Conservation (phyloP, 2,888 invertebrate species). For the Hetaerina titia region DNA sequence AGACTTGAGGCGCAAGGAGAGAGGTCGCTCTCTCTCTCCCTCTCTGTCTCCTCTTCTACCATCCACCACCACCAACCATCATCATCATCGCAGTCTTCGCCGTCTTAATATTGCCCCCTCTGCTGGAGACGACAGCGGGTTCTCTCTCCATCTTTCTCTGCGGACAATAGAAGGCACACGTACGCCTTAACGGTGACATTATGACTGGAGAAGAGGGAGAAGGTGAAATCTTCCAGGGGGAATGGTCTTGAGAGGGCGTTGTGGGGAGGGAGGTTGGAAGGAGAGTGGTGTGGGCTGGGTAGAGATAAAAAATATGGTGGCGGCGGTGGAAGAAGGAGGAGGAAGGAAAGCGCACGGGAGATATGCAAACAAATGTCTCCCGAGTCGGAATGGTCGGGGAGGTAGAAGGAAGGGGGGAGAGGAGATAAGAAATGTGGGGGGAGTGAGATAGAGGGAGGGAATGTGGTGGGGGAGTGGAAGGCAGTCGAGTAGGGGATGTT, state of each 20-base stretch:
- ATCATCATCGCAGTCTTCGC: neutral
- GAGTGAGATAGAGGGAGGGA: neutral
- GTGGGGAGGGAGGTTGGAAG: neutral
- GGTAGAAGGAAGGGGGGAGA: neutral
- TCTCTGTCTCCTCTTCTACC: neutral
- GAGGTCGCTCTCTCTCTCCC: neutral
- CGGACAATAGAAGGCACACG: neutral
- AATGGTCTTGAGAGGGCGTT: neutral
- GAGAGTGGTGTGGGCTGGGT: neutral
- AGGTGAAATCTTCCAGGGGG: neutral
- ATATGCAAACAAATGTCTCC: conserved; percentile 26
- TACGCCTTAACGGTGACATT: neutral
- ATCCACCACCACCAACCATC: neutral
- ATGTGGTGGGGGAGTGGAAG: neutral
- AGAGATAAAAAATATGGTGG: neutral
- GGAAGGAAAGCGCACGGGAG: neutral
- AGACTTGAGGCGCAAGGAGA: neutral
- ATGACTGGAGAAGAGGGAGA: neutral
- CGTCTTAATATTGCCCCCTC: neutral
- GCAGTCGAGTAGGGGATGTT: neutral
- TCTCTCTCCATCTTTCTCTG: neutral
- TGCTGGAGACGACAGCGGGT: neutral
- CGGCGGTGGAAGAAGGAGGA: neutral
- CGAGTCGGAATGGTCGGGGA: neutral
- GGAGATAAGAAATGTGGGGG: neutral